Conservation (phyloP, 2,888 invertebrate genomes). For the Drosophila tanythrix region DNA sequence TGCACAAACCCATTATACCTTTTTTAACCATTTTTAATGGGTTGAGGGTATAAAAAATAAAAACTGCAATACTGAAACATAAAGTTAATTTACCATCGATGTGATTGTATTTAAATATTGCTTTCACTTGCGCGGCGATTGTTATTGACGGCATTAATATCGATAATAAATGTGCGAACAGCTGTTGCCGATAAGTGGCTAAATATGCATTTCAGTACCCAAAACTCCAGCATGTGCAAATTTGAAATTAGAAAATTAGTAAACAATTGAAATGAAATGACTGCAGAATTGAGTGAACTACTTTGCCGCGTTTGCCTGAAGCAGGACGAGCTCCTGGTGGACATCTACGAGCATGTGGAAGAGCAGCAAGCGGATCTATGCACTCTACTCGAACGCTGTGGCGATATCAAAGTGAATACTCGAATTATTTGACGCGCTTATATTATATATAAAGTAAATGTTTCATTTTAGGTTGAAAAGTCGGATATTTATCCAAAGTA, state of each 20-base stretch:
- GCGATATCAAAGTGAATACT: constrained; percentile 68
- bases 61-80: not conserved
- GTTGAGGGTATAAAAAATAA: not conserved
- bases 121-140: not conserved
- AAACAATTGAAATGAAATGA: constrained; percentile 39
- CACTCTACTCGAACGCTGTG: constrained; percentile 75
- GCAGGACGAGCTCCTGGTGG: constrained; percentile 78
- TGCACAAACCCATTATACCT: too few species aligned
- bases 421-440: not conserved
- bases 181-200: constrained; percentile 12
- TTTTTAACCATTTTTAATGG: too few species aligned
- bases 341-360: constrained; percentile 81
- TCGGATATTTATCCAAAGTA: constrained; percentile 78
- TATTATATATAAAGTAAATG: not conserved
- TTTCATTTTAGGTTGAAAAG: constrained; percentile 66
- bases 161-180: constrained; percentile 26
- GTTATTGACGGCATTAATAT: constrained; percentile 1
- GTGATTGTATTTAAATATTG: not conserved
- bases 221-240: not conserved
- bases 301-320: constrained; percentile 81
- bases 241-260: constrained; percentile 4
- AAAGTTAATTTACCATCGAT: not conserved
- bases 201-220: constrained; percentile 7
- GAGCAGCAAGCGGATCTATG: constrained; percentile 77
- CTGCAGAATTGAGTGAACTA: constrained; percentile 57